These are phyloP conservation scores for Euthynnus affinis DNA, from an alignment of 2,797 vertebrate genomes.

Conservation along the genomic window DNA sequence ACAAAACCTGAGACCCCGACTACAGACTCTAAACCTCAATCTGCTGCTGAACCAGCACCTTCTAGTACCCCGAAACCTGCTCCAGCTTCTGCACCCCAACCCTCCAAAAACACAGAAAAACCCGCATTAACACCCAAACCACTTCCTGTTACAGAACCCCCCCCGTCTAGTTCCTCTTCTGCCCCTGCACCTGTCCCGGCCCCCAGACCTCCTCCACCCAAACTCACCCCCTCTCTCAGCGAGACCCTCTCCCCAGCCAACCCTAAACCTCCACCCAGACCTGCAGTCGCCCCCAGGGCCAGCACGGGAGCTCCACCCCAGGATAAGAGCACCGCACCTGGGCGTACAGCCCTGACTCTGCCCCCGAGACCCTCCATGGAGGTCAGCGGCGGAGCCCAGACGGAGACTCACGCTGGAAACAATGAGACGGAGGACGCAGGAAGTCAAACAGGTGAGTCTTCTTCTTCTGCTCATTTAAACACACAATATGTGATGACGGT, in stretches of 20 bases:
- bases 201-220: constrained; percentile 60
- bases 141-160: not conserved
- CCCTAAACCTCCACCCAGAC: constrained; percentile 77
- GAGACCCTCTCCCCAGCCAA: constrained; percentile 28
- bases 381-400: not conserved
- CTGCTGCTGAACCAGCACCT: constrained; percentile 1
- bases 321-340: constrained; percentile 69
- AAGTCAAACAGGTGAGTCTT: constrained; percentile 55
- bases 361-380: constrained; percentile 74
- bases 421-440: not conserved
- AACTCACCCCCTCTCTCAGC: constrained; percentile 61
- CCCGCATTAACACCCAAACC: constrained; percentile 53
- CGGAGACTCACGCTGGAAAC: not conserved
- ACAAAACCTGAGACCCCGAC: not conserved
- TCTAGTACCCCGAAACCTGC: not conserved
- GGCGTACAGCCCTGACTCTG: constrained; percentile 44
- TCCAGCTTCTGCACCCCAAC: constrained; percentile 16
- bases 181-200: constrained; percentile 55
- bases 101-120: constrained; percentile 30
- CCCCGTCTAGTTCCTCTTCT: not conserved
- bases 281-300: constrained; percentile 82
- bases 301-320: constrained; percentile 52
- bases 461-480: no score
- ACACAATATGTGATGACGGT: no score
- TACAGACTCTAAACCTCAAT: constrained; percentile 27